Evolutionary conservation across 2,888 invertebrate species (phyloP), one percentile per base, ranked within the genome.

Genomic region (Synergus laeviventris): DNA sequence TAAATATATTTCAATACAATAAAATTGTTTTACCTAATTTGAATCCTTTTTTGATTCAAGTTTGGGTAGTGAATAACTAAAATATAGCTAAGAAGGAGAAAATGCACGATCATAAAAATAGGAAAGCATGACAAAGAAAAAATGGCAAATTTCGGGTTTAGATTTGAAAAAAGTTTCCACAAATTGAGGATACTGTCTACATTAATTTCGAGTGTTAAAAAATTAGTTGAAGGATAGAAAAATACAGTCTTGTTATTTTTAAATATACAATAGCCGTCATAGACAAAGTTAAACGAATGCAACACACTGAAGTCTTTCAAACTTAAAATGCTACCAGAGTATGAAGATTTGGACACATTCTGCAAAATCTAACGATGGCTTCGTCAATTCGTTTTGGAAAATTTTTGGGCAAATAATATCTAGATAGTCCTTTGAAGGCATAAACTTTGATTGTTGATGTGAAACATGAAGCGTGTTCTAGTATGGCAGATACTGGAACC

Each of bases 301-400:
- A 73, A 59, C 36, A 74, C 62, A 70, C 31, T 70, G 49, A 70
- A 70, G 70, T 70, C 49, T 70, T 49, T 70, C 70, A 49, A 45
- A 66, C 66, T 49, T 62, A 75, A 86, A 85, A 82, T 78, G 83
- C 84, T 92, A 95, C 95, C 91, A 96, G 88, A 8, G 95, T 95
- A 76, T 94, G 93, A 62, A 96, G 89, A 85, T 93, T 92, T 31
- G 92, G 93, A 88, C 96, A 96, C 84, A 94, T 93, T 73, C 94
- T 91, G 79, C 94, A 93, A 80, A 97, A 91, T 79, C 94, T 91
- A 66, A 97, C 89, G 75, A 96, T 88, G 66, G 93, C 90, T 24
- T 94, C 93, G 87, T 97, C 97, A 59, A 94, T 92, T 85, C 97
- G 92, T 78, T 94, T 94, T 75, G 93, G 91, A 91, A 96, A 97